phyloP scores from a whole-genome alignment of 23 tunicate genomes.

The Aplidium turbinatum region DNA sequence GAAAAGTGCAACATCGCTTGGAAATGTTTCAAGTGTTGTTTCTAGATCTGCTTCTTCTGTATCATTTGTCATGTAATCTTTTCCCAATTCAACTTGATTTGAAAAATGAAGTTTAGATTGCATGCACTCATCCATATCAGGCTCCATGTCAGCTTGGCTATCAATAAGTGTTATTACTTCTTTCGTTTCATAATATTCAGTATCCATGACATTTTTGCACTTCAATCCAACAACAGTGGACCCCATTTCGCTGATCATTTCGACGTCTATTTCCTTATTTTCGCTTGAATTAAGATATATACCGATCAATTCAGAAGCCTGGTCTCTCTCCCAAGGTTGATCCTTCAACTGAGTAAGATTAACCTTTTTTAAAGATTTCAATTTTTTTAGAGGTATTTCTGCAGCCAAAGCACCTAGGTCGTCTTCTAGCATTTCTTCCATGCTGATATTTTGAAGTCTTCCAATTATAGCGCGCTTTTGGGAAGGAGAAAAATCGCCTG shows the following conservation, averaged over 20 bases:
- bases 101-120: constrained; percentile 48
- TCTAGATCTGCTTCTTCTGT: constrained; percentile 25
- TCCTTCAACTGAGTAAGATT: constrained; percentile 16
- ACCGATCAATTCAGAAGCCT: too few species aligned
- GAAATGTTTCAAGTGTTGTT: constrained; percentile 23
- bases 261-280: too few species aligned
- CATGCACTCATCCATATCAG: constrained; percentile 76
- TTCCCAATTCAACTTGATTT: constrained; percentile 44
- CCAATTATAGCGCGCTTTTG: constrained; percentile 26
- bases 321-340: constrained; percentile 38
- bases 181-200: constrained; percentile 36
- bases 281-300: too few species aligned
- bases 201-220: constrained; percentile 53
- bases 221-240: constrained; percentile 35
- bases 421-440: constrained; percentile 3
- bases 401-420: constrained; percentile 39
- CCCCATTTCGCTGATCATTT: constrained; percentile 65
- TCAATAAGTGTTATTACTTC: constrained; percentile 34
- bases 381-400: constrained; percentile 28
- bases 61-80: constrained; percentile 48
- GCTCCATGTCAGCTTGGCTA: constrained; percentile 36
- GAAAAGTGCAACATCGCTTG: constrained; percentile 46
- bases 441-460: neutral
- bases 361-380: neutral
- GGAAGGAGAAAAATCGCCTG: constrained; percentile 11